Evolutionary conservation across 2,888 invertebrate species (phyloP), one percentile per base, ranked within the genome.

Genomic region (Scrobipalpa atriplicella): DNA sequence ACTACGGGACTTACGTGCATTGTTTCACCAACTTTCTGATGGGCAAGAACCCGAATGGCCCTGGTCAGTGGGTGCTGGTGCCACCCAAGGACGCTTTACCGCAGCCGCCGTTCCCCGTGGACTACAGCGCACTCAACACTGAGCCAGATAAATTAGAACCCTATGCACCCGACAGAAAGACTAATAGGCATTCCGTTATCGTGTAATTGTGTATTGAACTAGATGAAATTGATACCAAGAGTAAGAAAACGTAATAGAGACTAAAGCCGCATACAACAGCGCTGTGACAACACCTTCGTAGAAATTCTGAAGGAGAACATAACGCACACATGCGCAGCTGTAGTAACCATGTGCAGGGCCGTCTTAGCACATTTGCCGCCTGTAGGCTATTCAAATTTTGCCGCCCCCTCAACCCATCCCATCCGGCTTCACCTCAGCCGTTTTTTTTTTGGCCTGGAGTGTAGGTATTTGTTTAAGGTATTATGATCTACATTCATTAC

Each of bases 21-120:
- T 95, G 95, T 82, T 96, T 95, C 83, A 94, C 95, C 60, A 96
- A 96, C 84, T 96, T 95, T 93, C 88, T 96, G 71, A 93, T 96
- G 83, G 96, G 95, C 5, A 94, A 95, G 79, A 95, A 95, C 75
- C 96, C 96, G 6, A 96, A 96, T 79, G 96, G 96, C 0, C 95
- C 96, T 0, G 96, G 96, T 0, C 95, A 96, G 76, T 95, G 95
- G 93, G 93, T 96, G 62, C 93, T 96, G 39, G 96, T 96, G 18
- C 94, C 94, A 7, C 91, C 94, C 1, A 93, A 93, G 72, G 93
- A 89, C 72, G 86, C 93, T 21, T 81, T 93, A 11, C 93, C 93
- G 0, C 90, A 93, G 64, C 94, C 94, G 1, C 94, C 94, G 11
- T 96, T 96, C 80, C 96, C 96, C 2, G 95, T 96, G 65, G 96